These are phyloP conservation scores for Imbricaverruca yamaguchii DNA, from an alignment of 2,888 invertebrate species.

Conservation along the genomic window DNA sequence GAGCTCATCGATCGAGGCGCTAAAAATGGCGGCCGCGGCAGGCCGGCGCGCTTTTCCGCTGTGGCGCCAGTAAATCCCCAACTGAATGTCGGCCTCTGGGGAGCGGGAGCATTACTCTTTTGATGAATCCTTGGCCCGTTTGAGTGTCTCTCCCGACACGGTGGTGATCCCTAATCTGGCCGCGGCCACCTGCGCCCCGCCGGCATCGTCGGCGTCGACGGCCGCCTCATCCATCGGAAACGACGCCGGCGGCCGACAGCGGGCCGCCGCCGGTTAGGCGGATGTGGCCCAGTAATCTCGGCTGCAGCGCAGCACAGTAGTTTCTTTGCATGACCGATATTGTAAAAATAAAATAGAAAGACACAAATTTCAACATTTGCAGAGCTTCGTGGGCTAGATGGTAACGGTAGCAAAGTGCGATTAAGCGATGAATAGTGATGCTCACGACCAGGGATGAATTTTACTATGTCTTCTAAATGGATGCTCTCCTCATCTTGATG, in stretches of 20 bases:
- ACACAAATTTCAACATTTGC: too few species aligned
- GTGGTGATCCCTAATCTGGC: constrained; percentile 21
- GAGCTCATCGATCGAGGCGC: not conserved
- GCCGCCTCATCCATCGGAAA: not conserved
- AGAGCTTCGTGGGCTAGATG: too few species aligned
- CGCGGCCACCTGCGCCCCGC: not conserved
- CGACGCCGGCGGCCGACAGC: not conserved
- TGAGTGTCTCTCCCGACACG: constrained; percentile 20
- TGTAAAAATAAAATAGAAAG: too few species aligned
- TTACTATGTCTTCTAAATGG: too few species aligned
- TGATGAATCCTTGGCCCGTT: constrained; percentile 15
- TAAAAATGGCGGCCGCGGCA: not conserved
- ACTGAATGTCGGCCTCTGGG: not conserved
- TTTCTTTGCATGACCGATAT: too few species aligned
- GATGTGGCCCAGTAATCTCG: not conserved
- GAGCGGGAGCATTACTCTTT: constrained; percentile 17
- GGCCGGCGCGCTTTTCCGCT: not conserved
- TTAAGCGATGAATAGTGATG: too few species aligned
- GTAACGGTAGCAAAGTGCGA: too few species aligned
- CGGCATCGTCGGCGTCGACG: constrained; percentile 5
- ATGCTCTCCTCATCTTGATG: too few species aligned
- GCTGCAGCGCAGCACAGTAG: too few species aligned
- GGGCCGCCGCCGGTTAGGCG: constrained; percentile 49
- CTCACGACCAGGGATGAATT: too few species aligned
- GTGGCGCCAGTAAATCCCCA: constrained; percentile 7